Percentiles rank a stretch among this genome's conserved stretches.
These are phyloP conservation scores for Beris chalybata DNA, from an alignment of 2,888 invertebrate genomes.

Conservation along the genomic window DNA sequence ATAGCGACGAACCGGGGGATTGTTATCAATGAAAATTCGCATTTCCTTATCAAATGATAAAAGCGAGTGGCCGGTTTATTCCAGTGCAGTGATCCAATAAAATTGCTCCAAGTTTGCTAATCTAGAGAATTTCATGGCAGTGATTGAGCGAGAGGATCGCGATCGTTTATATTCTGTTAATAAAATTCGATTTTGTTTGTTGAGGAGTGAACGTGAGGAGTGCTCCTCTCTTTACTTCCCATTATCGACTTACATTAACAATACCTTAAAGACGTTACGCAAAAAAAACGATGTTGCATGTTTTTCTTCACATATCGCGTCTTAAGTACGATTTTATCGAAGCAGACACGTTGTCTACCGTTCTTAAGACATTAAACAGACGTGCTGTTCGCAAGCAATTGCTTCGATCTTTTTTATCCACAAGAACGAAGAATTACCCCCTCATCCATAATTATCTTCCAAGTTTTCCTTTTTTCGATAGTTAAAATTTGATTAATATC, in stretches of 20 bases:
- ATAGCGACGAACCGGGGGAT: background rate
- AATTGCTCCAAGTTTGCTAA: background rate
- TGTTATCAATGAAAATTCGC: slow-evolving; percentile 25
- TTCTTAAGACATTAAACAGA: background rate
- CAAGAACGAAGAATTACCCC: too few species aligned
- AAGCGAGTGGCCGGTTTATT: slow-evolving; percentile 14
- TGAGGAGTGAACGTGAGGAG: slow-evolving; percentile 1
- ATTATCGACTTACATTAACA: background rate
- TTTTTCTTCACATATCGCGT: background rate
- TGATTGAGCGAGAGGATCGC: too few species aligned
- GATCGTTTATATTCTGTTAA: too few species aligned
- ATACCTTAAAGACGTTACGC: too few species aligned
- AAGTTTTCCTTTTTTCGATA: too few species aligned
- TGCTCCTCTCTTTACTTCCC: slow-evolving; percentile 1
- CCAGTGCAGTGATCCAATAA: slow-evolving; percentile 18
- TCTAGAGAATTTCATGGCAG: too few species aligned
- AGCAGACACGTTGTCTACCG: slow-evolving; percentile 18
- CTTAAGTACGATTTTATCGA: background rate
- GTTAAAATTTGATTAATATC: too few species aligned
- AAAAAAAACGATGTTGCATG: background rate
- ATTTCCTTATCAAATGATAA: slow-evolving; percentile 27
- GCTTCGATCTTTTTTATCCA: too few species aligned
- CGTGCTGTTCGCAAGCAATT: slow-evolving; percentile 6
- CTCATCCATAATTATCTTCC: too few species aligned
- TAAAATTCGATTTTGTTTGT: too few species aligned